Evolutionary conservation across 1,140 invertebrate genomes (phyloP).

Genomic region (Antheraea mylitta): DNA sequence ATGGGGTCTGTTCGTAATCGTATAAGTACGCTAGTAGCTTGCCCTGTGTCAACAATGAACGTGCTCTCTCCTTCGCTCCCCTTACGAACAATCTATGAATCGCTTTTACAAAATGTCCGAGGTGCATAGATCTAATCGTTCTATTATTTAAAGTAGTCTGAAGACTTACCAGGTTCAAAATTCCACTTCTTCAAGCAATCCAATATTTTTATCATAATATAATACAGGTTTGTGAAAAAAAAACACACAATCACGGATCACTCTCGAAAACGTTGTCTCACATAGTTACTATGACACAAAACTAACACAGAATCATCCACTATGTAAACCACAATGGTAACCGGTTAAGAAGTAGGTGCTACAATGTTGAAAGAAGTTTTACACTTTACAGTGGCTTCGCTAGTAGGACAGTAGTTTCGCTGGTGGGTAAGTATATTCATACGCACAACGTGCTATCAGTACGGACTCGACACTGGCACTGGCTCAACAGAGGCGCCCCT

Average conservation of each 20-base stretch:
- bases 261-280: conserved; percentile 31
- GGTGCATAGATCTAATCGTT: conserved; percentile 8
- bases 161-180: conserved; percentile 46
- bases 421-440: conserved; percentile 22
- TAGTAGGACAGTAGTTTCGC: conserved; percentile 29
- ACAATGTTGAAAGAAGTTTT: conserved; percentile 42
- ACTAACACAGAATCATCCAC: conserved; percentile 50
- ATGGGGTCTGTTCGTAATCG: conserved; percentile 29
- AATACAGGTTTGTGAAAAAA: conserved; percentile 14
- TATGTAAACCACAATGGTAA: conserved; percentile 45
- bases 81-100: conserved; percentile 39
- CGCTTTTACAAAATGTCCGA: conserved; percentile 37
- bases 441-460: conserved; percentile 38
- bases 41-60: conserved; percentile 62
- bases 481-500: conserved; percentile 48
- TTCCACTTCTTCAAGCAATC: conserved; percentile 43
- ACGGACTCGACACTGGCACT: conserved; percentile 56
- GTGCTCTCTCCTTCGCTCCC: conserved; percentile 62
- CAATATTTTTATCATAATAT: conserved; percentile 49
- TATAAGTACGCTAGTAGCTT: conserved; percentile 25
- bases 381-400: conserved; percentile 49
- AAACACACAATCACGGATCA: conserved; percentile 35
- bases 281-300: conserved; percentile 31
- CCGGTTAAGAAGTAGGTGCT: conserved; percentile 55
- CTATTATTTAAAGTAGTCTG: not conserved